Evolutionary conservation across 1,140 invertebrate species (phyloP).

Genomic region (Drepana arcuata): DNA sequence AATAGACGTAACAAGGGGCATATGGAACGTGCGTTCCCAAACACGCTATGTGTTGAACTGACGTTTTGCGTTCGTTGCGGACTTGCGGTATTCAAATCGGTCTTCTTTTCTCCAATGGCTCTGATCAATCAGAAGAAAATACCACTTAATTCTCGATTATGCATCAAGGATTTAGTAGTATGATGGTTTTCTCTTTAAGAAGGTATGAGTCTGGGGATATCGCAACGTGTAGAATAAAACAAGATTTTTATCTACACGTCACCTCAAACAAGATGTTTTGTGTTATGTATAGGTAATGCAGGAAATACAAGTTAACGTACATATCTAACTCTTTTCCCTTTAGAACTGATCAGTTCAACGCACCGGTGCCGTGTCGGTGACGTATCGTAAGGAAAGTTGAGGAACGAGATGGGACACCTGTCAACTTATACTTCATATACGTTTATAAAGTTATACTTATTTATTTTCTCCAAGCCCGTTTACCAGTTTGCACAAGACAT

Average conservation of each 20-base stretch:
- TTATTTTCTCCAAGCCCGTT: neutral
- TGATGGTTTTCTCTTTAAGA: too few relatives aligned
- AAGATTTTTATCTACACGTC: too few relatives aligned
- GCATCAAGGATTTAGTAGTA: too few relatives aligned
- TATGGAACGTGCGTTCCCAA: conserved; percentile 41
- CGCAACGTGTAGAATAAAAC: too few relatives aligned
- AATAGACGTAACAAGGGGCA: conserved; percentile 32
- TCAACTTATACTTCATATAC: conserved; percentile 13
- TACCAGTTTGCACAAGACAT: too few relatives aligned
- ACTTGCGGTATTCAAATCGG: conserved; percentile 23
- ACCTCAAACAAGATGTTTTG: too few relatives aligned
- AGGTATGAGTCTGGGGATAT: too few relatives aligned
- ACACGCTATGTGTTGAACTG: conserved; percentile 45
- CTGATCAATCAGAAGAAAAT: conserved; percentile 25
- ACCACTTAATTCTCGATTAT: too few relatives aligned
- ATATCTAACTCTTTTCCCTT: conserved; percentile 34
- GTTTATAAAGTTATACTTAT: neutral
- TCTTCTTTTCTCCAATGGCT: conserved; percentile 36
- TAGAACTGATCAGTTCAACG: conserved; percentile 33
- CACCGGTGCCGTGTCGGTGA: too few relatives aligned
- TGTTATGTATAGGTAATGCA: too few relatives aligned
- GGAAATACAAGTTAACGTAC: too few relatives aligned
- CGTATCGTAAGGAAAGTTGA: conserved; percentile 41
- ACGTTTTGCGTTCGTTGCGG: conserved; percentile 23
- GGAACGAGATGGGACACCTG: conserved; percentile 20